These are phyloP conservation scores for Megalopta genalis DNA, from an alignment of 1,140 invertebrate species.

Conservation along the genomic window DNA sequence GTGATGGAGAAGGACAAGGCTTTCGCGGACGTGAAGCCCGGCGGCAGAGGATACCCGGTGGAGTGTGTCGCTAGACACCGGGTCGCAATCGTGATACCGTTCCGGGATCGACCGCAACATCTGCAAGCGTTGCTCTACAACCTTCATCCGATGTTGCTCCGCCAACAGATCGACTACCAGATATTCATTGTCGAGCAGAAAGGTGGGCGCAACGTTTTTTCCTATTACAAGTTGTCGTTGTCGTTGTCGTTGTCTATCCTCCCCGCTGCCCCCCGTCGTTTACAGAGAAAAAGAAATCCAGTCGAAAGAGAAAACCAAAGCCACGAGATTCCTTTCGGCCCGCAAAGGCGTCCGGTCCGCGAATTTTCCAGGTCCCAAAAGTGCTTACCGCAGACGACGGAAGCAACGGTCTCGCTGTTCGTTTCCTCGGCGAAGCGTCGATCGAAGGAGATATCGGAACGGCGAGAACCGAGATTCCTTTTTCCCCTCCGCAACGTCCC, in stretches of 20 bases:
- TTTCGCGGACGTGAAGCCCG: conserved; percentile 82
- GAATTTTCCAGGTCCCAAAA: too few relatives aligned
- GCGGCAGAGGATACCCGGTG: conserved; percentile 88
- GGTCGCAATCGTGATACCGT: conserved; percentile 95
- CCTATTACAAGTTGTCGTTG: background rate
- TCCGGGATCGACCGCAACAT: conserved; percentile 91
- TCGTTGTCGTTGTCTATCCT: too few relatives aligned
- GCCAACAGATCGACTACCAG: conserved; percentile 94
- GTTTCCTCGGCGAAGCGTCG: too few relatives aligned
- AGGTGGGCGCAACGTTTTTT: conserved; percentile 75
- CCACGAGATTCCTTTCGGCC: too few relatives aligned
- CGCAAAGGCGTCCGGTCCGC: too few relatives aligned
- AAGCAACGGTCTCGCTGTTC: too few relatives aligned
- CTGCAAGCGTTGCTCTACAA: conserved; percentile 91
- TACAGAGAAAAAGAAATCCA: too few relatives aligned
- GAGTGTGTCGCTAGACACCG: conserved; percentile 87
- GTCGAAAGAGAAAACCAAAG: too few relatives aligned
- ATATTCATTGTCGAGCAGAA: conserved; percentile 97
- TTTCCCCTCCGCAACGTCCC: background rate
- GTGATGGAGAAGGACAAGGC: conserved; percentile 73
- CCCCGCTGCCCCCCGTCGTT: too few relatives aligned
- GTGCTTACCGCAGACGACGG: too few relatives aligned
- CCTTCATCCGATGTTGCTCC: conserved; percentile 94
- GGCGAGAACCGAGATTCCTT: too few relatives aligned
- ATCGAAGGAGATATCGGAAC: too few relatives aligned